phyloP scores from a whole-genome alignment of 2,888 invertebrate genomes.

The Thecocarcelia acutangulata region DNA sequence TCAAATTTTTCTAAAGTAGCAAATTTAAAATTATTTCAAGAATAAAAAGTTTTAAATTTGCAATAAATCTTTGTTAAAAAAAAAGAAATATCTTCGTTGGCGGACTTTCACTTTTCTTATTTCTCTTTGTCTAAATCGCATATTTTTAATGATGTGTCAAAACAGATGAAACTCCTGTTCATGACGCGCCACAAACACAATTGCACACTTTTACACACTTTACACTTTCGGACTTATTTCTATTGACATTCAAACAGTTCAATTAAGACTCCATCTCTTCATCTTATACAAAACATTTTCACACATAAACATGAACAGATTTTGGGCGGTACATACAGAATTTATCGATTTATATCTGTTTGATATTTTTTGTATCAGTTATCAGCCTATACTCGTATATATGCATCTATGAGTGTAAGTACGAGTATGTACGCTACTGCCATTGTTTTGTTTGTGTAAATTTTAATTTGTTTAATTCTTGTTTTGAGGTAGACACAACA shows the following conservation, averaged over 20 bases:
- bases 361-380: neutral
- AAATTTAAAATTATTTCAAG: too few relatives aligned
- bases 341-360: constrained; percentile 43
- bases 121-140: too few relatives aligned
- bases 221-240: neutral
- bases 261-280: constrained; percentile 7
- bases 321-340: constrained; percentile 10
- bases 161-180: too few relatives aligned
- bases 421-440: neutral
- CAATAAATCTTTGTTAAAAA: too few relatives aligned
- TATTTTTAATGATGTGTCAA: neutral
- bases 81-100: too few relatives aligned
- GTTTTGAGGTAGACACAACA: constrained; percentile 41
- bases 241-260: neutral
- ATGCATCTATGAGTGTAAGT: neutral
- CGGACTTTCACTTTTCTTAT: too few relatives aligned
- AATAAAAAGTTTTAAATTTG: too few relatives aligned
- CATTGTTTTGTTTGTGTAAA: constrained; percentile 10
- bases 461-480: constrained; percentile 42
- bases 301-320: neutral
- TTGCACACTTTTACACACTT: neutral
- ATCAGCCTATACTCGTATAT: neutral
- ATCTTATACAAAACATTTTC: neutral
- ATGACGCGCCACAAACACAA: constrained; percentile 23
- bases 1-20: too few relatives aligned